Evolutionary conservation across 2,113 vertebrate species (phyloP).

Genomic region (Ranitomeya variabilis): DNA sequence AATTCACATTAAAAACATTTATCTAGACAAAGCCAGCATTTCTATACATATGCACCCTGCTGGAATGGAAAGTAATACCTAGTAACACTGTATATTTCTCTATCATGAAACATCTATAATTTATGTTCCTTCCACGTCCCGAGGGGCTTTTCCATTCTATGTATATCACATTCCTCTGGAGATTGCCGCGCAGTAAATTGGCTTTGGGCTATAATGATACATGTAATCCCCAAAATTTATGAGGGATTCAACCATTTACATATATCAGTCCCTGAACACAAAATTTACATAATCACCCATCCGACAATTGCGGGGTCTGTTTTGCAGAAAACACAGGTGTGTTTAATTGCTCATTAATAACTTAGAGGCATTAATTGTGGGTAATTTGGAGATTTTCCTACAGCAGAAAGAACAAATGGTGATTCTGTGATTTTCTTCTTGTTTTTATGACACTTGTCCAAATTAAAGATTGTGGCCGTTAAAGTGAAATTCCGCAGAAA

Average conservation of each 20-base stretch:
- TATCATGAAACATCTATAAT: background rate
- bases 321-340: background rate
- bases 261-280: background rate
- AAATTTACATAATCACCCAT: conserved; percentile 22
- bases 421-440: background rate
- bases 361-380: background rate
- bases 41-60: background rate
- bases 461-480: background rate
- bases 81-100: no score
- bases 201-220: background rate
- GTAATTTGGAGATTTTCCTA: background rate
- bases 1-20: background rate
- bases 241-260: conserved; percentile 20
- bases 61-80: background rate
- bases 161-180: background rate
- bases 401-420: background rate
- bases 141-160: background rate
- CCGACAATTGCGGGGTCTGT: background rate
- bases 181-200: background rate
- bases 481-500: background rate
- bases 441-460: background rate
- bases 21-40: background rate
- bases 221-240: conserved; percentile 7
- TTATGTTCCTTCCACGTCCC: background rate
- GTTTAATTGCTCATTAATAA: background rate